phyloP scores from a whole-genome alignment of 2,797 vertebrate genomes.

The Astyanax mexicanus region DNA sequence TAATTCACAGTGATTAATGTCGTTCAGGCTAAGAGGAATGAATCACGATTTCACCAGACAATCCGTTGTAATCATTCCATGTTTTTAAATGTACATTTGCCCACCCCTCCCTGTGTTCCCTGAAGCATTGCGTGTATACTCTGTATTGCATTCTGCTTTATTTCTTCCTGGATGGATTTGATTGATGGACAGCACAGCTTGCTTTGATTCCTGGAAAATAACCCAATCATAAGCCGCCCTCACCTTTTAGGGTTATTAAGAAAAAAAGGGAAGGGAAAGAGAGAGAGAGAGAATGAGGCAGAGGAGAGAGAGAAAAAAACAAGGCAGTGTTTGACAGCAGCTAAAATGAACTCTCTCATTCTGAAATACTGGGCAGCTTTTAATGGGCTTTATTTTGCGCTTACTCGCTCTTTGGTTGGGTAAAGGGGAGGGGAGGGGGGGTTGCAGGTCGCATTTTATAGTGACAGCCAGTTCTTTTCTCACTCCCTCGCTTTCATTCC shows the following conservation, averaged over 20 bases:
- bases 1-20: slow-evolving; percentile 46
- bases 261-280: slow-evolving; percentile 38
- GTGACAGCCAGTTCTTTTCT: slow-evolving; percentile 51
- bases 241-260: slow-evolving; percentile 72
- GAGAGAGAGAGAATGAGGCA: slow-evolving; percentile 7
- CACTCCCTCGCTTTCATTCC: slow-evolving; percentile 14
- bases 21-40: neutral
- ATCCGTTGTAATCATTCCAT: slow-evolving; percentile 17
- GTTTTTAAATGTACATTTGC: slow-evolving; percentile 27
- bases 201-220: slow-evolving; percentile 74
- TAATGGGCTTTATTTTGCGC: slow-evolving; percentile 65
- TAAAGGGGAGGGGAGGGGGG: slow-evolving; percentile 10
- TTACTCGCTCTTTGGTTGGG: slow-evolving; percentile 59
- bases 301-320: slow-evolving; percentile 21
- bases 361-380: slow-evolving; percentile 59
- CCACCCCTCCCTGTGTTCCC: neutral
- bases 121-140: slow-evolving; percentile 2
- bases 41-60: neutral
- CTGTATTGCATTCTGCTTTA: neutral
- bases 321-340: slow-evolving; percentile 50
- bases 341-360: slow-evolving; percentile 63
- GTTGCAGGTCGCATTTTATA: slow-evolving; percentile 57
- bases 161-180: slow-evolving; percentile 45
- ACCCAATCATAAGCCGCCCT: slow-evolving; percentile 73
- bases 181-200: slow-evolving; percentile 63